Evolutionary conservation across 2,113 vertebrate species (phyloP), one percentile per base, ranked within the genome.

Genomic region (Delphinapterus leucas): DNA sequence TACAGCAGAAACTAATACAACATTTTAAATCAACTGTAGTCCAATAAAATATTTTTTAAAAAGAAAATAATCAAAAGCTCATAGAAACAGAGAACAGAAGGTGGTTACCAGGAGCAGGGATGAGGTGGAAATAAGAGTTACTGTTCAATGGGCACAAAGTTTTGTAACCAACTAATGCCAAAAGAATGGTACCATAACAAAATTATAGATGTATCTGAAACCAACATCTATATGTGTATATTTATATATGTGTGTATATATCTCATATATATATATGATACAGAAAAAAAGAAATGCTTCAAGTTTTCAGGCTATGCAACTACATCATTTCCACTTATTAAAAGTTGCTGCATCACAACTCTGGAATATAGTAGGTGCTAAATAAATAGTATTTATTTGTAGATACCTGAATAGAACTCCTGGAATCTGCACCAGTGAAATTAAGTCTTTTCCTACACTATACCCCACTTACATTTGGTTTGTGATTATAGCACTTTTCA

Each of bases 131-230:
- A 80, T 53, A 11, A 47, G 21, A 73, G 58, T 73, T 21, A 17
- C 11, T 84, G 1, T 76, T 55, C 26, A 77, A 11, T 33, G 58
- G 8, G n/a, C 53, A 67, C 63, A 85, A 76, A 23, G 12, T 53
- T 76, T 85, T 97, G 47, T 96, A 96, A 91, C 67, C 82, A 98
- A 90, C 73, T 98, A 98, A 98, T 70, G 84, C 47, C 67, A 96
- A 96, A 80, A 98, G 63, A 97, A 77, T 95, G 23, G 33, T 97
- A 97, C 98, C 97, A 0, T 97, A 98, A 98, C 97, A 98, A 98
- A 98, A 97, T 49, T 95, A 81, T 14, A 82, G 58, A 18, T 87
- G 71, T 91, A 88, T 77, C 81, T 18, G 53, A 53, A 68, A 49
- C 6, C 17, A 47, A n/a, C 41, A 67, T 53, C 18, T 82, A 33